Evolutionary conservation across 2,888 invertebrate genomes (phyloP).

Genomic region (Syritta pipiens): DNA sequence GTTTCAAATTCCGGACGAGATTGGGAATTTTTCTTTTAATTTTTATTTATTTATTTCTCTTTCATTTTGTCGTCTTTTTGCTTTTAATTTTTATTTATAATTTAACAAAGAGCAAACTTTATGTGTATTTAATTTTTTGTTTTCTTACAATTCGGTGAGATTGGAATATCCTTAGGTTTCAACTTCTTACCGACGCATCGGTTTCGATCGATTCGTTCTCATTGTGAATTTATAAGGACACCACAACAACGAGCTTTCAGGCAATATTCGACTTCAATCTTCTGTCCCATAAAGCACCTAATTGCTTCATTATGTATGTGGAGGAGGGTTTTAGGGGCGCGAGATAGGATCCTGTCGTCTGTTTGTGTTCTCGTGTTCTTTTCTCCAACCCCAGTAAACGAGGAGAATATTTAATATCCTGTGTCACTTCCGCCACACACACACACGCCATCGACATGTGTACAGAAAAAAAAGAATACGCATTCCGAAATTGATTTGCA

Average conservation of each 20-base stretch:
- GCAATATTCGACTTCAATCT: too few species aligned
- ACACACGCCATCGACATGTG: neutral
- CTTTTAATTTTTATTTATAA: neutral
- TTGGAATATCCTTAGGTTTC: too few species aligned
- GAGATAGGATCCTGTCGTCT: too few species aligned
- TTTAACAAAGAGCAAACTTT: constrained; percentile 2
- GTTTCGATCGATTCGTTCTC: too few species aligned
- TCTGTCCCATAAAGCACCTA: neutral
- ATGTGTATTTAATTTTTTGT: neutral
- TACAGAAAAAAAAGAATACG: constrained; percentile 5
- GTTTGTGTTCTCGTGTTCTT: too few species aligned
- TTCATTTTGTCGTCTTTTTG: constrained; percentile 1
- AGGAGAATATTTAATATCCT: constrained; percentile 2
- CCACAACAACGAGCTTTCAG: too few species aligned
- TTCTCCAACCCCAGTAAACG: neutral
- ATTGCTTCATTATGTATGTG: neutral
- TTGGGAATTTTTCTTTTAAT: constrained; percentile 45
- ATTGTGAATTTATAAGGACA: too few species aligned
- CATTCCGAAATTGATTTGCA: constrained; percentile 1
- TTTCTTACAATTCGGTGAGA: too few species aligned
- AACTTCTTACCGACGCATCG: too few species aligned
- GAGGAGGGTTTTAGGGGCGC: too few species aligned
- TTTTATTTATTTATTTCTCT: neutral
- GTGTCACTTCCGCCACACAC: neutral
- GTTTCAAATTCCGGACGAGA: constrained; percentile 37